Conservation (phyloP, 2,888 invertebrate genomes). For the Lacanobia oleracea region DNA sequence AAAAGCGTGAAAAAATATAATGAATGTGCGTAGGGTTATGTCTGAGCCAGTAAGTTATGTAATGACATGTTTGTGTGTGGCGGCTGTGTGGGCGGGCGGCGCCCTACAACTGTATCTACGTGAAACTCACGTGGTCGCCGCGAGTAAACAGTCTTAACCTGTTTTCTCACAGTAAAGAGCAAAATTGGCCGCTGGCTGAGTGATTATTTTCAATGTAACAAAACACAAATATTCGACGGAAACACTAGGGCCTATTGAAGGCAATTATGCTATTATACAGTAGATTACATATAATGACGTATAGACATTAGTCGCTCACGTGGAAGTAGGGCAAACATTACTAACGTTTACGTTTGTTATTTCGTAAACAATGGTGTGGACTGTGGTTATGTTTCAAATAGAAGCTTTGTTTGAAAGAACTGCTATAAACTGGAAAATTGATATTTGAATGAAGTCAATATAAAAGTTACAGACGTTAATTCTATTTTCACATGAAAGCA, state of each 20-base stretch:
- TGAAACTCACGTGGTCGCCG: constrained; percentile 67
- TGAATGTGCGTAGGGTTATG: constrained; percentile 69
- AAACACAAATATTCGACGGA: constrained; percentile 35
- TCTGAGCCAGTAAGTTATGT: constrained; percentile 72
- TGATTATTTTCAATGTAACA: constrained; percentile 41
- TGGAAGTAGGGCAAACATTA: constrained; percentile 67
- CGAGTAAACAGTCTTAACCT: constrained; percentile 69
- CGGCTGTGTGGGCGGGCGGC: constrained; percentile 81
- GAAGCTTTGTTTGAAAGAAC: constrained; percentile 48
- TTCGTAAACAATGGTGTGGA: constrained; percentile 62
- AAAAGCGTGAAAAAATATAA: constrained; percentile 74
- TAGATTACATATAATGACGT: constrained; percentile 69
- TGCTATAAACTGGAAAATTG: constrained; percentile 42
- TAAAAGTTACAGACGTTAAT: constrained; percentile 20
- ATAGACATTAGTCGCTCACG: constrained; percentile 57
- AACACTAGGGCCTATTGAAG: constrained; percentile 46
- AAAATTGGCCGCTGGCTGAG: constrained; percentile 35
- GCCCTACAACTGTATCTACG: constrained; percentile 72
- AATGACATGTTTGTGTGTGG: constrained; percentile 69
- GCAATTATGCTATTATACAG: constrained; percentile 63
- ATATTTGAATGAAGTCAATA: constrained; percentile 37
- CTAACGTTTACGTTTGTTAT: constrained; percentile 67
- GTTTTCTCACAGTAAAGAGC: constrained; percentile 40
- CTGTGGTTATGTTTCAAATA: constrained; percentile 48
- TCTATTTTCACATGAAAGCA: constrained; percentile 27